These are phyloP conservation scores for Ptilorrhoa leucosticta DNA, from an alignment of 2,113 vertebrate genomes.

Conservation along the genomic window DNA sequence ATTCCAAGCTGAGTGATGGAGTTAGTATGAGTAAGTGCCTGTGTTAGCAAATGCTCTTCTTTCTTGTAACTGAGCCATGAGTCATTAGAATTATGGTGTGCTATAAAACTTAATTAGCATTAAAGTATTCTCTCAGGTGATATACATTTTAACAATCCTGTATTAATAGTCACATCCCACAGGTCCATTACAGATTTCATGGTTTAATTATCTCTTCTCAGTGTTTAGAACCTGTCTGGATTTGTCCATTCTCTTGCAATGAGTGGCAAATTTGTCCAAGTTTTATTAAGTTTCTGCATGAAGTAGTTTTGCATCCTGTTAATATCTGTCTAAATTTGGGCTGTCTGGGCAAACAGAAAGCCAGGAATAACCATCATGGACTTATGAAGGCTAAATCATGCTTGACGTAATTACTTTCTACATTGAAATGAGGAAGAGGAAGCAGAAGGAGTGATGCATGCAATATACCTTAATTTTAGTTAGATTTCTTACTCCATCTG, in stretches of 20 bases:
- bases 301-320: background rate
- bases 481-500: slow-evolving; percentile 20
- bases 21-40: background rate
- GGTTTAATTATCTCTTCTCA: background rate
- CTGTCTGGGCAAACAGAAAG: background rate
- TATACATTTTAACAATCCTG: slow-evolving; percentile 7
- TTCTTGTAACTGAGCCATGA: slow-evolving; percentile 16
- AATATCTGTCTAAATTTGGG: slow-evolving; percentile 18
- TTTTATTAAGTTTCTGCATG: slow-evolving; percentile 21
- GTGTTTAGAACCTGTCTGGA: background rate
- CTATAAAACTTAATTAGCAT: slow-evolving; percentile 42
- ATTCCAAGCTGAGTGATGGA: background rate
- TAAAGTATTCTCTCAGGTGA: slow-evolving; percentile 48
- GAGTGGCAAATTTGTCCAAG: background rate
- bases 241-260: background rate
- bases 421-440: background rate
- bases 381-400: slow-evolving; percentile 14
- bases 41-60: background rate
- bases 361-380: background rate
- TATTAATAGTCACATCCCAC: slow-evolving; percentile 27
- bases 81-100: slow-evolving; percentile 24
- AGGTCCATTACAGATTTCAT: slow-evolving; percentile 7
- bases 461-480: slow-evolving; percentile 2
- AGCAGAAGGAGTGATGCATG: background rate
- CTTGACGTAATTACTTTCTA: background rate